A percentile compares a stretch with the other conserved stretches of the same genome.
Evolutionary conservation across 2,888 invertebrate species (phyloP).

Genomic region (Ormyrus labotus): DNA sequence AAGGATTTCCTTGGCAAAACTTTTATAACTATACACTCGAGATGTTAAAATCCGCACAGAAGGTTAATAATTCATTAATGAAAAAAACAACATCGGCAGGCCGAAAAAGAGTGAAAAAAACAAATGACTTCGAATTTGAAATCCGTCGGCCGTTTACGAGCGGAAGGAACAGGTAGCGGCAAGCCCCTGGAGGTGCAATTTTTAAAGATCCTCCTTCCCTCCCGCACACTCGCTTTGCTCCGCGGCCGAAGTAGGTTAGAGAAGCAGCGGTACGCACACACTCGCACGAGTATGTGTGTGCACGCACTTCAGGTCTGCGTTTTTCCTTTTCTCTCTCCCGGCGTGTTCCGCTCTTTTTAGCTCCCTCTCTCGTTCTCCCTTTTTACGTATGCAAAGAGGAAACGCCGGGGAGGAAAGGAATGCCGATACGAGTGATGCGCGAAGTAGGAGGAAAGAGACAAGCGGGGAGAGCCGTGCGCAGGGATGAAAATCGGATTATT

Average conservation of each 20-base stretch:
- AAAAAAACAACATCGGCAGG: background rate
- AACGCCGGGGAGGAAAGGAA: no score
- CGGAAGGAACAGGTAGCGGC: background rate
- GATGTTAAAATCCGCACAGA: background rate
- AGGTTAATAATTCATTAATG: no score
- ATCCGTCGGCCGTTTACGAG: slow-evolving; percentile 2
- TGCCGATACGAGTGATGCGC: no score
- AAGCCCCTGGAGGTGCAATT: slow-evolving; percentile 26
- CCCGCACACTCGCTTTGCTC: background rate
- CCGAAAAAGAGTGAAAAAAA: background rate
- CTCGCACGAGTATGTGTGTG: background rate
- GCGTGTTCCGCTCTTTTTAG: background rate
- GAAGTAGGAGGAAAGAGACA: no score
- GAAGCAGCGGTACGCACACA: background rate
- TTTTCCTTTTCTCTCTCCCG: slow-evolving; percentile 15
- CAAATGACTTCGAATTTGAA: slow-evolving; percentile 6
- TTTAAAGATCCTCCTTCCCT: slow-evolving; percentile 8
- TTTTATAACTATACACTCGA: background rate
- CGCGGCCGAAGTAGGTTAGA: slow-evolving; percentile 26
- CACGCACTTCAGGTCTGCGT: slow-evolving; percentile 1
- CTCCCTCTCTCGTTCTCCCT: background rate
- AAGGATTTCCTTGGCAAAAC: no score
- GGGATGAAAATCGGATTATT: no score
- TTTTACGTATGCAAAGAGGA: background rate
- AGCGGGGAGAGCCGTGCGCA: no score